Percentiles rank a stretch among this genome's conserved stretches.
These are phyloP conservation scores for Canis aureus DNA, from an alignment of 2,113 vertebrate genomes.

Conservation along the genomic window DNA sequence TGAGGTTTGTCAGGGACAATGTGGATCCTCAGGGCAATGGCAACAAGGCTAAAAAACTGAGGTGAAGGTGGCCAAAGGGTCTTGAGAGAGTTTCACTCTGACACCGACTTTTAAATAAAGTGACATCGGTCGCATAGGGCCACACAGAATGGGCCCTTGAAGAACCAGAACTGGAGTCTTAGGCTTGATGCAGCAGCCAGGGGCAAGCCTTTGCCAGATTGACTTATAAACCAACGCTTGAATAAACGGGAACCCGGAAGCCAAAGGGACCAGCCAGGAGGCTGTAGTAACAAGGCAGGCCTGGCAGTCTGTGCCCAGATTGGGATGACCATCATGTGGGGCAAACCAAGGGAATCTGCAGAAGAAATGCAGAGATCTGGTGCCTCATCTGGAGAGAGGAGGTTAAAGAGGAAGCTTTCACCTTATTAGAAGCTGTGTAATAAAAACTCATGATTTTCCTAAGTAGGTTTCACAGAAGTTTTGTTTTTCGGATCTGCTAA, in stretches of 20 bases:
- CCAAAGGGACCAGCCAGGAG: background rate
- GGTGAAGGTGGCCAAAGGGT: background rate
- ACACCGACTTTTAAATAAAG: background rate
- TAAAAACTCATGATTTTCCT: background rate
- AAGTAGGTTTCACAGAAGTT: background rate
- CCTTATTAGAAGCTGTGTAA: background rate
- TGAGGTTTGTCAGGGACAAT: background rate
- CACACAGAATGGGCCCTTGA: background rate
- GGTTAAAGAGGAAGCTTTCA: background rate
- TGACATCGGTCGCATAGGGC: accelerated
- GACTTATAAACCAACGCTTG: accelerated
- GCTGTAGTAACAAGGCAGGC: accelerated
- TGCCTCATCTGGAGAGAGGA: background rate
- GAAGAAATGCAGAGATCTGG: background rate
- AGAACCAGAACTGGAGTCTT: background rate
- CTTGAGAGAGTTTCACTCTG: background rate
- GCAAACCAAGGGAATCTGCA: background rate
- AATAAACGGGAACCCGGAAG: background rate
- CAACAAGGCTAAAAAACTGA: background rate
- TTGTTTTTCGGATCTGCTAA: background rate
- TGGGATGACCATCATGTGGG: accelerated
- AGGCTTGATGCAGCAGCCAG: background rate
- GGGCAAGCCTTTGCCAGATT: background rate
- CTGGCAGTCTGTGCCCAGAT: background rate
- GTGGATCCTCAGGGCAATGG: background rate